Evolutionary conservation across 2,113 vertebrate genomes (phyloP).

Genomic region (Passer domesticus): DNA sequence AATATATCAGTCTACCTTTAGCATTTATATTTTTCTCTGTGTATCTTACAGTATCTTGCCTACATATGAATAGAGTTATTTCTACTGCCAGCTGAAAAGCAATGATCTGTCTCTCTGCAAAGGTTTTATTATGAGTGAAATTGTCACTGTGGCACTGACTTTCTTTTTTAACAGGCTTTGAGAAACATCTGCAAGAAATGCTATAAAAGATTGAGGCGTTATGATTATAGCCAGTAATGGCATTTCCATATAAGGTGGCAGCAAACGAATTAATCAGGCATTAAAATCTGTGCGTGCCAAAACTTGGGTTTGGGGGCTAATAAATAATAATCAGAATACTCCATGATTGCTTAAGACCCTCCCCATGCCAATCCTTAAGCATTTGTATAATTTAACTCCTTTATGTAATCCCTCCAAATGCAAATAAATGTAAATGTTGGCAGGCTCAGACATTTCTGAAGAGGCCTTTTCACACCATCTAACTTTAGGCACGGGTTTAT

Average conservation of each 20-base stretch:
- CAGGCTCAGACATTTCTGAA: not conserved
- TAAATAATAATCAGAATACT: not conserved
- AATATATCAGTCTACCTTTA: not conserved
- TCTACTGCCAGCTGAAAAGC: not conserved
- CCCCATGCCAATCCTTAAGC: not conserved
- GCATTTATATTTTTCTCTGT: not conserved
- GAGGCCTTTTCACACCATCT: not conserved
- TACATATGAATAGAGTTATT: not conserved
- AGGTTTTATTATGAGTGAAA: not conserved
- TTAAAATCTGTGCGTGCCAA: not conserved
- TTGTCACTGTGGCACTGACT: not conserved
- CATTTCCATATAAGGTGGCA: not conserved
- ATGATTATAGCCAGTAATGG: not conserved
- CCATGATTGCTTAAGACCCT: not conserved
- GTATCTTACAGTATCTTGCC: not conserved
- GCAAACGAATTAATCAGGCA: not conserved
- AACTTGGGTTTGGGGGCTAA: not conserved
- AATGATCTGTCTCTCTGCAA: not conserved
- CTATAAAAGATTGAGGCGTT: not conserved
- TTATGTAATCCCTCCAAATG: not conserved
- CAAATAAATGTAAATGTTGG: constrained; percentile 1
- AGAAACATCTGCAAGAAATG: not conserved
- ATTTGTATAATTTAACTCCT: not conserved
- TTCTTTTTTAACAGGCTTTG: not conserved
- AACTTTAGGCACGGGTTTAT: not conserved